A percentile compares a stretch with the other conserved stretches of the same genome.
These are phyloP conservation scores for Platysteira castanea DNA, from an alignment of 2,113 vertebrate species.

Conservation along the genomic window DNA sequence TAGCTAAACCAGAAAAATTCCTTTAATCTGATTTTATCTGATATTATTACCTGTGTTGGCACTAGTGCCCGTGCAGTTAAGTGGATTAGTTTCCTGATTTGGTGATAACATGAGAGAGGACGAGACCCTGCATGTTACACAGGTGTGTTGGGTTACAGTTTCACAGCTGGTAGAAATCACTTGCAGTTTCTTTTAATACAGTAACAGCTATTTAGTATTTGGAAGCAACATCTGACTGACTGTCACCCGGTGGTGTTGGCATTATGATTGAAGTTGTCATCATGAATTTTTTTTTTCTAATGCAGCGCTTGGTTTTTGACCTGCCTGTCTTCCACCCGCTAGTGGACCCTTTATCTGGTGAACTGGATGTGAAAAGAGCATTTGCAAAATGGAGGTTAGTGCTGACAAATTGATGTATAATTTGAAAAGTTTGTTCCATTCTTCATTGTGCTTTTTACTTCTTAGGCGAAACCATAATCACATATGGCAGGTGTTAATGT, in stretches of 20 bases:
- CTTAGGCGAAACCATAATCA: slow-evolving; percentile 94
- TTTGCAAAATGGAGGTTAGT: slow-evolving; percentile 97
- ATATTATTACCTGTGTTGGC: slow-evolving; percentile 1
- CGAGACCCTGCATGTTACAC: not conserved
- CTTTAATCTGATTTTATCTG: slow-evolving; percentile 1
- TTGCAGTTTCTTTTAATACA: not conserved
- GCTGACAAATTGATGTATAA: not conserved
- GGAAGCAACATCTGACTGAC: not conserved
- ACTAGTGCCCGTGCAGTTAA: not conserved
- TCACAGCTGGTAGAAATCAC: not conserved
- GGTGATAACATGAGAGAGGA: not conserved
- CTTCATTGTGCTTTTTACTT: not conserved
- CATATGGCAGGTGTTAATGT: slow-evolving; percentile 98
- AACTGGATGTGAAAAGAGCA: slow-evolving; percentile 94
- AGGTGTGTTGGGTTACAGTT: not conserved
- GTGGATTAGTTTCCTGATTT: slow-evolving; percentile 18
- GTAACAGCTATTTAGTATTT: not conserved
- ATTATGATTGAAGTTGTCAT: not conserved
- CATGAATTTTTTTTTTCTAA: not conserved
- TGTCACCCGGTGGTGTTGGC: not conserved
- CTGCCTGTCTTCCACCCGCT: slow-evolving; percentile 95
- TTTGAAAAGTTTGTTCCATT: not conserved
- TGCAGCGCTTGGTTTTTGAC: slow-evolving; percentile 92
- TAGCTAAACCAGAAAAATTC: slow-evolving; percentile 11
- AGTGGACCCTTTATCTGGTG: slow-evolving; percentile 91